Percentiles rank a stretch among this genome's conserved stretches.
Evolutionary conservation across 2,797 vertebrate species (phyloP).

Genomic region (Cyclopterus lumpus): DNA sequence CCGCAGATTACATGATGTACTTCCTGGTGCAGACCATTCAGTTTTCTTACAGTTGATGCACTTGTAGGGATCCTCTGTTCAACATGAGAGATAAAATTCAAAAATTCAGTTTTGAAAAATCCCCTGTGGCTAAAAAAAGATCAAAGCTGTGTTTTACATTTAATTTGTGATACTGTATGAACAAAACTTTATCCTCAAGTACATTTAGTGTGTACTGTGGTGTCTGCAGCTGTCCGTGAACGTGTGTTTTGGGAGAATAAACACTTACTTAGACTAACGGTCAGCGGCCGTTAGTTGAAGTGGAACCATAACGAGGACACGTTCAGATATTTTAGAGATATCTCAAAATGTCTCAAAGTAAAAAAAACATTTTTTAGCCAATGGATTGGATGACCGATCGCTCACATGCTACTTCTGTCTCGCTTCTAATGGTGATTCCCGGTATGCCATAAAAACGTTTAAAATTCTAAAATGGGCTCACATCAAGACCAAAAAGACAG

Average conservation of each 20-base stretch:
- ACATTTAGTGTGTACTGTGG: neutral
- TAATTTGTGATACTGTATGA: neutral
- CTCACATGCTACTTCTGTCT: neutral
- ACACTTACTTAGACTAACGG: too few species aligned
- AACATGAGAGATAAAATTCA: slow-evolving; percentile 5
- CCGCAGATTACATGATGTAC: slow-evolving; percentile 79
- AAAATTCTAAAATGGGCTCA: neutral
- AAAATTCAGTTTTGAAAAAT: neutral
- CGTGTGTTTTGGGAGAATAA: too few species aligned
- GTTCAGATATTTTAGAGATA: too few species aligned
- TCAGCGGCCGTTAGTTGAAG: too few species aligned
- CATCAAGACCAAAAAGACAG: neutral
- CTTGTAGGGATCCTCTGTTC: slow-evolving; percentile 63
- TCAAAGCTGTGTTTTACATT: neutral
- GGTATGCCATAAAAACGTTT: neutral
- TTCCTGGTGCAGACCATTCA: slow-evolving; percentile 83
- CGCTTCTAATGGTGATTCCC: neutral
- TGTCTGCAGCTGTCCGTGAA: too few species aligned
- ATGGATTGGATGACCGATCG: neutral
- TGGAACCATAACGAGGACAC: too few species aligned
- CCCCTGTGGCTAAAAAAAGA: neutral
- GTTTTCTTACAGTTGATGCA: slow-evolving; percentile 74
- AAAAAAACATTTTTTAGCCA: too few species aligned
- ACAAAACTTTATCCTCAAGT: neutral
- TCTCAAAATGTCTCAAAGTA: too few species aligned